phyloP scores from a whole-genome alignment of 2,888 invertebrate genomes.

The Tetragonisca angustula region DNA sequence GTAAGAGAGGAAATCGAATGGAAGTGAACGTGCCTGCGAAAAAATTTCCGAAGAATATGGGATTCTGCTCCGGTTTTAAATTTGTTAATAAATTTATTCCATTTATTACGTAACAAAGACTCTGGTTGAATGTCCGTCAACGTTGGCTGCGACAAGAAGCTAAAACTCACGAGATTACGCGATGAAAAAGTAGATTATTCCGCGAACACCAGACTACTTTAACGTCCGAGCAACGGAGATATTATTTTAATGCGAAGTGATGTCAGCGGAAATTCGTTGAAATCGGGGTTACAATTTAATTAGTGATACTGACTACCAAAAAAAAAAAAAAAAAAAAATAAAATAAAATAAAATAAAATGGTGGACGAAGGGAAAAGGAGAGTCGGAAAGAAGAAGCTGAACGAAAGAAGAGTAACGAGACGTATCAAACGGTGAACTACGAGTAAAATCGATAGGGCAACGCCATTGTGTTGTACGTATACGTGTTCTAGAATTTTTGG shows the following conservation, averaged over 20 bases:
- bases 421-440: constrained; percentile 35
- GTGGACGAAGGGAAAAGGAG: not conserved
- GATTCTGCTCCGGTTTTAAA: not conserved
- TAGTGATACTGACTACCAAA: constrained; percentile 26
- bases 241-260: constrained; percentile 52
- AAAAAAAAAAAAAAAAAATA: not conserved
- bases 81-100: constrained; percentile 11
- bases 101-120: constrained; percentile 11
- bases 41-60: not conserved
- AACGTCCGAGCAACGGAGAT: constrained; percentile 18
- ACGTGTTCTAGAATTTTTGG: constrained; percentile 44
- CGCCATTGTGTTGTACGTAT: constrained; percentile 55
- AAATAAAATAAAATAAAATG: too few species aligned
- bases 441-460: constrained; percentile 62
- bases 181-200: constrained; percentile 22
- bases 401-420: constrained; percentile 7
- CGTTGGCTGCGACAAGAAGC: not conserved
- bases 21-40: not conserved
- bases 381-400: not conserved
- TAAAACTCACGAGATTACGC: constrained; percentile 41
- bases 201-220: constrained; percentile 24
- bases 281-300: constrained; percentile 63
- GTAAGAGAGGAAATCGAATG: not conserved
- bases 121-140: constrained; percentile 3
- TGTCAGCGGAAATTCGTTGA: constrained; percentile 60